Evolutionary conservation across 2,797 vertebrate genomes (phyloP).

Genomic region (Syncerus caffer): DNA sequence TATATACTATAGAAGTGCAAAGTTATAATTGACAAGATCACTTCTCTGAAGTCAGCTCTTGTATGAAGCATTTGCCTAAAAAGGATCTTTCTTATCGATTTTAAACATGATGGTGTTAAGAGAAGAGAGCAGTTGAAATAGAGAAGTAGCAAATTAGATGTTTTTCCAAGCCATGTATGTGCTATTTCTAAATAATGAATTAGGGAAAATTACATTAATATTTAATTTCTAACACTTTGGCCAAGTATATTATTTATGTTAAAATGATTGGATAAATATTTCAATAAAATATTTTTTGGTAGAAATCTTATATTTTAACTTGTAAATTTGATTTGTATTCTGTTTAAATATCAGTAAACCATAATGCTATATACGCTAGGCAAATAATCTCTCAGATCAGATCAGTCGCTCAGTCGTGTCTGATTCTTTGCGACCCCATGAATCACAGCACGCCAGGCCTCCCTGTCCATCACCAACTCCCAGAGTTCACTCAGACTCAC

Average conservation of each 20-base stretch:
- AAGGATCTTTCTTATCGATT: background rate
- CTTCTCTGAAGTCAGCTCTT: background rate
- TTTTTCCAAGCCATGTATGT: background rate
- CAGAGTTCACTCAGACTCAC: too few species aligned
- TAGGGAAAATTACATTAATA: background rate
- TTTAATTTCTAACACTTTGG: background rate
- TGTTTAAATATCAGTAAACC: background rate
- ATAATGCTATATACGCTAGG: background rate
- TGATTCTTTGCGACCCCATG: too few species aligned
- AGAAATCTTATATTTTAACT: background rate
- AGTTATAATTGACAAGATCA: background rate
- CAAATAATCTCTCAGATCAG: background rate
- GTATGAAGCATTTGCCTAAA: background rate
- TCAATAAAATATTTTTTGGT: background rate
- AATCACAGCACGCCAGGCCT: too few species aligned
- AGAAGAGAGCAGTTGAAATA: background rate
- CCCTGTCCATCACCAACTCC: too few species aligned
- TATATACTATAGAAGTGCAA: background rate
- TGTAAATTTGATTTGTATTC: background rate
- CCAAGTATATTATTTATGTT: background rate
- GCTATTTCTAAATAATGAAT: background rate
- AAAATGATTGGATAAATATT: background rate
- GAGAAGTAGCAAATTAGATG: background rate
- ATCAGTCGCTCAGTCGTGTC: too few species aligned
- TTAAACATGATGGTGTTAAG: background rate